Base-by-base conservation (phyloP, 1,140 invertebrate species). In the Heliconius hewitsoni region DNA sequence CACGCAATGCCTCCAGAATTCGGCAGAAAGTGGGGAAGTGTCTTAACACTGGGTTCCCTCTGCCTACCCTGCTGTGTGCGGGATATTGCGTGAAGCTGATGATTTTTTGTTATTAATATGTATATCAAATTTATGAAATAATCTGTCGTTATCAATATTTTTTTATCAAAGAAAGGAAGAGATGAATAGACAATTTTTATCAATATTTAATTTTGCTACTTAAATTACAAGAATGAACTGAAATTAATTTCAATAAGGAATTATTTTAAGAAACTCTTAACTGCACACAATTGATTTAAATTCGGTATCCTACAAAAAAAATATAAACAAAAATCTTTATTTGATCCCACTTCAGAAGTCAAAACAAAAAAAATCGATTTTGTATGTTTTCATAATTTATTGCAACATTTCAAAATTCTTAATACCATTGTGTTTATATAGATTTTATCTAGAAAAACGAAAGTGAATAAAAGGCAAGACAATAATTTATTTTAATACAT, bases 321-420 rank as follows among this genome's bases (percentile, higher is more conserved):
- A 11, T 55, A 0, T 0, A 4, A 6, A 1, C 13, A 37, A 37
- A 55, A 19, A 55, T 55, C 0, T 19, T 55, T 1, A 1, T 55
- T 18, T 50, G 1, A 37, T 23, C 46, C 46, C 18, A 39, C 8
- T 8, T 72, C 37, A 37, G n/a, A 72, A 72, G 18, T 39, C 8
- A 39, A 72, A 71, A 71, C 13, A 71, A 72, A 37, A 37, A 72
- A 72, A 72, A 39, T 18, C 34, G 2, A 72, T n/a, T 72, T 19
- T 42, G 19, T 76, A 50, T 71, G 27, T 19, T 78, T 80, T 78
- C 71, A 76, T 80, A 81, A 82, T 88, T 88, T 89, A 86, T 85
- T 91, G 88, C 81, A 91, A 91, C 86, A 90, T 91, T 87, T 89
- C 83, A 87, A 86, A 87, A 86, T 83, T 87, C 84, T 84, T 84